Evolutionary conservation across 2,888 invertebrate species (phyloP).

Genomic region (Galerucella nymphaeae): DNA sequence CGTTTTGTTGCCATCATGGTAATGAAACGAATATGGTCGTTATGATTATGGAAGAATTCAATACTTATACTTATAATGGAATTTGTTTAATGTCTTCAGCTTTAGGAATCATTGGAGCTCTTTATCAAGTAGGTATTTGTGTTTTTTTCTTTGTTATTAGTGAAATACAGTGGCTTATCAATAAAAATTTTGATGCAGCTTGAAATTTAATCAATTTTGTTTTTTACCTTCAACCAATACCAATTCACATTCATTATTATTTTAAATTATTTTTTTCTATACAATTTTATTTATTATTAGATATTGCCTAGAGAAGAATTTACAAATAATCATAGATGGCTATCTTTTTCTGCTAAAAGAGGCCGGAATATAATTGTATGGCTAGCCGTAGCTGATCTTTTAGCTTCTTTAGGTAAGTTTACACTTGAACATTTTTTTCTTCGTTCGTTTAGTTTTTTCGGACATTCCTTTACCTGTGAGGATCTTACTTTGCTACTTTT

Average conservation of each 20-base stretch:
- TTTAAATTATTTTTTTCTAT: too few relatives aligned
- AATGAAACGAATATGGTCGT: slow-evolving; percentile 74
- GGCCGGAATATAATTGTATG: slow-evolving; percentile 80
- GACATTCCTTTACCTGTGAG: too few relatives aligned
- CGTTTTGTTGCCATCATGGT: slow-evolving; percentile 79
- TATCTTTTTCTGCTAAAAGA: slow-evolving; percentile 71
- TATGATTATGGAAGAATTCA: slow-evolving; percentile 77
- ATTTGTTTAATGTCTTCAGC: slow-evolving; percentile 80
- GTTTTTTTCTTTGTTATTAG: neutral
- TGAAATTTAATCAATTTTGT: too few relatives aligned
- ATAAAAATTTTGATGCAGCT: neutral
- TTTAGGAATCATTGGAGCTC: slow-evolving; percentile 79
- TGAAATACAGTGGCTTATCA: neutral
- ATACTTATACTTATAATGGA: slow-evolving; percentile 78
- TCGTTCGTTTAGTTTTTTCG: too few relatives aligned
- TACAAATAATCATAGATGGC: slow-evolving; percentile 68
- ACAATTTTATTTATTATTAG: slow-evolving; percentile 60
- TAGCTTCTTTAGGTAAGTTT: slow-evolving; percentile 78
- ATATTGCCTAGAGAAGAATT: slow-evolving; percentile 73
- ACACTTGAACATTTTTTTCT: neutral
- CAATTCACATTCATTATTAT: too few relatives aligned
- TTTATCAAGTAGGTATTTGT: slow-evolving; percentile 75
- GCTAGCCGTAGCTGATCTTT: slow-evolving; percentile 82
- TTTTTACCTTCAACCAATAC: too few relatives aligned
- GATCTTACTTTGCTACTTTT: too few relatives aligned